Conservation (phyloP, 2,797 vertebrate species). For the Malacoctenus gilli region DNA sequence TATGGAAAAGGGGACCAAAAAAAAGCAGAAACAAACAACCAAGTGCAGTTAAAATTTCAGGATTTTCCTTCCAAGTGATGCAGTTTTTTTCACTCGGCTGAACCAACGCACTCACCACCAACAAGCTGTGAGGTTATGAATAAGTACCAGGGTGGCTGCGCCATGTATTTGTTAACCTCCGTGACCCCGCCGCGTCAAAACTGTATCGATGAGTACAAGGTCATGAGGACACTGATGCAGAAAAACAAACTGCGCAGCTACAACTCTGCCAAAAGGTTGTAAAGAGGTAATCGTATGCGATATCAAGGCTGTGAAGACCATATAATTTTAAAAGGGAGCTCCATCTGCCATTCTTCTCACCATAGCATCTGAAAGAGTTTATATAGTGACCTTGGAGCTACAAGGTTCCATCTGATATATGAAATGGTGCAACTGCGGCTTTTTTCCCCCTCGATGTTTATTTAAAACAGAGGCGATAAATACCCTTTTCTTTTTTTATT, state of each 20-base stretch:
- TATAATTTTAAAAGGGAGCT: conserved; percentile 65
- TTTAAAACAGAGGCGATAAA: conserved; percentile 59
- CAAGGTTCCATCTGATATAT: conserved; percentile 55
- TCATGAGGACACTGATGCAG: conserved; percentile 51
- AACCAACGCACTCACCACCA: conserved; percentile 17
- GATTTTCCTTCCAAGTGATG: conserved; percentile 10
- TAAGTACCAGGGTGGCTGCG: conserved; percentile 38
- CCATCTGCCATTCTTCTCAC: conserved; percentile 58
- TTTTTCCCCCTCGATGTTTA: conserved; percentile 58
- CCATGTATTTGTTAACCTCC: conserved; percentile 21
- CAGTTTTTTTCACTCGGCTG: background rate
- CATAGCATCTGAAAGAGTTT: conserved; percentile 42
- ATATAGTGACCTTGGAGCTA: conserved; percentile 63
- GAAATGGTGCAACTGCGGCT: conserved; percentile 16
- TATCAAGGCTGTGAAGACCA: conserved; percentile 61
- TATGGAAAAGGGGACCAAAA: background rate
- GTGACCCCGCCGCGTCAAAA: conserved; percentile 11
- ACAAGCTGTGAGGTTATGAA: conserved; percentile 17
- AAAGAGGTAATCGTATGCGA: conserved; percentile 69
- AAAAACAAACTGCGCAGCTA: conserved; percentile 55
- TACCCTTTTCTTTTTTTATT: conserved; percentile 53
- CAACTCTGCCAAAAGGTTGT: conserved; percentile 71
- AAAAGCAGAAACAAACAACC: conserved; percentile 14
- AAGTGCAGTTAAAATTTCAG: conserved; percentile 12
- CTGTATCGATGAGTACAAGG: no score